A percentile compares a stretch with the other conserved stretches of the same genome.
Conservation (phyloP, 1,140 invertebrate genomes). For the Pristionchus pacificus region DNA sequence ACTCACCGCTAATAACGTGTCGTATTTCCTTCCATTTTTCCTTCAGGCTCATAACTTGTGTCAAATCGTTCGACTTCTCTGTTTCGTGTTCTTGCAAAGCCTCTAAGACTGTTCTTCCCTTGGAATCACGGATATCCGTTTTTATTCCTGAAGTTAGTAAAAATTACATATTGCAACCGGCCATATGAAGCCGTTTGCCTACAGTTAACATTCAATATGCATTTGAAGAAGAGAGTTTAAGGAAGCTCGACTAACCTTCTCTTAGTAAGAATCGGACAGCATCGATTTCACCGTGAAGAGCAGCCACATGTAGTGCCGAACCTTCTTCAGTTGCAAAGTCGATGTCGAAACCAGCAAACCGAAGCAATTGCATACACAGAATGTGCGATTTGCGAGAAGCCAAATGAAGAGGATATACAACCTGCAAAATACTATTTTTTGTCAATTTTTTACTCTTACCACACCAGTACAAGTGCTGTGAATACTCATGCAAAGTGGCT, state of each 20-base stretch:
- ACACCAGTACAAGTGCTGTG: too few species aligned
- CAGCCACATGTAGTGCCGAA: constrained; percentile 88
- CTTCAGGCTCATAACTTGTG: too few species aligned
- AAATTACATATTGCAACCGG: neutral
- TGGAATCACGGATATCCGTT: constrained; percentile 71
- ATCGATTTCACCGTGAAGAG: constrained; percentile 84
- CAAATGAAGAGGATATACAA: constrained; percentile 78
- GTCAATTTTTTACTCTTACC: too few species aligned
- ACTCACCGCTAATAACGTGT: too few species aligned
- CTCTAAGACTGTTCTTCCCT: constrained; percentile 79
- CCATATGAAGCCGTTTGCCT: too few species aligned
- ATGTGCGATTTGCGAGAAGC: constrained; percentile 88
- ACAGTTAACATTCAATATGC: too few species aligned
- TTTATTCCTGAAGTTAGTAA: constrained; percentile 70
- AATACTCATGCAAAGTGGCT: too few species aligned
- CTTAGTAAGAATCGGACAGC: constrained; percentile 75
- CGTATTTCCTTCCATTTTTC: too few species aligned
- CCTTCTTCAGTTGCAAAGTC: constrained; percentile 79
- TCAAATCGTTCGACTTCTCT: constrained; percentile 79
- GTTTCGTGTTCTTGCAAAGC: constrained; percentile 79
- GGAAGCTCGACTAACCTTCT: constrained; percentile 60
- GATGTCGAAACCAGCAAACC: constrained; percentile 79
- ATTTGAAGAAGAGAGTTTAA: too few species aligned
- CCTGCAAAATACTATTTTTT: constrained; percentile 63
- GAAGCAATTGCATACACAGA: constrained; percentile 77